phyloP scores from a whole-genome alignment of 2,113 vertebrate species.

The Opisthocomus hoazin region DNA sequence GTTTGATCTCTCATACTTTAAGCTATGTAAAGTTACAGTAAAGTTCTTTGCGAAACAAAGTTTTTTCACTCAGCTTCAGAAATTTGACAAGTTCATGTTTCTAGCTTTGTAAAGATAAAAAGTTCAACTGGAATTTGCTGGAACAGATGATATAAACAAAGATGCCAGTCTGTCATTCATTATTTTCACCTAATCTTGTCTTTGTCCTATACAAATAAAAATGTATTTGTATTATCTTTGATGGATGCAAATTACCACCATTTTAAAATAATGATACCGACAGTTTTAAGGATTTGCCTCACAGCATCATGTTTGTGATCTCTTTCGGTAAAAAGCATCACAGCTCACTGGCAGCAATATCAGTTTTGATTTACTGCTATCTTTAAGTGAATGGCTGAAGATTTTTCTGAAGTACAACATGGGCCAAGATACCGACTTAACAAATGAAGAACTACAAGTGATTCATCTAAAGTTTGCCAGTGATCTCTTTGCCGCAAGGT shows the following conservation, averaged over 20 bases:
- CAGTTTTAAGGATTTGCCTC: neutral
- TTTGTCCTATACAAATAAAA: neutral
- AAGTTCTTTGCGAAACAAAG: neutral
- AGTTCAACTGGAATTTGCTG: neutral
- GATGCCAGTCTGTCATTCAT: neutral
- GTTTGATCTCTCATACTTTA: neutral
- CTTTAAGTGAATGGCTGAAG: neutral
- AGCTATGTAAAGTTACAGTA: neutral
- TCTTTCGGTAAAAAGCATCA: neutral
- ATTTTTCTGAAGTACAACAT: neutral
- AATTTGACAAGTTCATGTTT: neutral
- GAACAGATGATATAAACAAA: neutral
- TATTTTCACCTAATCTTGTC: neutral
- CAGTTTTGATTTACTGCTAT: slow-evolving; percentile 5
- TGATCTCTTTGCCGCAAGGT: neutral
- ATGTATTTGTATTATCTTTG: neutral
- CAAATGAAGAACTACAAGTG: neutral
- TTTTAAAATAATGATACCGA: slow-evolving; percentile 2
- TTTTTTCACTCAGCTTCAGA: neutral
- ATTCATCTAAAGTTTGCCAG: neutral
- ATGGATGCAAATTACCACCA: neutral
- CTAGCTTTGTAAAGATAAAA: neutral
- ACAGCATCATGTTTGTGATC: neutral
- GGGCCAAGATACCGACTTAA: neutral
- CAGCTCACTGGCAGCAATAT: neutral